Conservation (phyloP, 2,888 invertebrate species). For the Boloria euphrosyne region DNA sequence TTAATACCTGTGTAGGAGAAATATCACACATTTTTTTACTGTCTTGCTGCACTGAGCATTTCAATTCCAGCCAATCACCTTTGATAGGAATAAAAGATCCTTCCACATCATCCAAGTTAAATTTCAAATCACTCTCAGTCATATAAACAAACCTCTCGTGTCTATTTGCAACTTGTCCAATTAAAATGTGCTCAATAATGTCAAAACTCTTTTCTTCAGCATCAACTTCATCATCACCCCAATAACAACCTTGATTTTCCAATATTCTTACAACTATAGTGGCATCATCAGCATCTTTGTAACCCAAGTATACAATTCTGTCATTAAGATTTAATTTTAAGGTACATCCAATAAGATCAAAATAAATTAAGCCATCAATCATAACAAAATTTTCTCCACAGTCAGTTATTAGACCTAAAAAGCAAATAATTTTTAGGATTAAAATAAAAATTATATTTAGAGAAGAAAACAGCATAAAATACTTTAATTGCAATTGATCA, state of each 20-base stretch:
- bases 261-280: constrained; percentile 82
- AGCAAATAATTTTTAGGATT: too few relatives aligned
- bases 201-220: constrained; percentile 58
- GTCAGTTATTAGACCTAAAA: constrained; percentile 83
- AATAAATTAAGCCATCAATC: constrained; percentile 83
- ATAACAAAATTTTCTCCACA: constrained; percentile 71
- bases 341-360: constrained; percentile 65
- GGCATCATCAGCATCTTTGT: constrained; percentile 67
- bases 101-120: constrained; percentile 84
- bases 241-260: constrained; percentile 74
- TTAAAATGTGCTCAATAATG: constrained; percentile 63
- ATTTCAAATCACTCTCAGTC: constrained; percentile 79
- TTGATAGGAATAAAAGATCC: constrained; percentile 85
- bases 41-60: constrained; percentile 84
- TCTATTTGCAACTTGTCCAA: constrained; percentile 62
- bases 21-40: constrained; percentile 76
- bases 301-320: constrained; percentile 81
- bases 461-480: too few relatives aligned
- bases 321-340: constrained; percentile 74
- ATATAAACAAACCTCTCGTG: constrained; percentile 68
- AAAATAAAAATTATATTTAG: too few relatives aligned
- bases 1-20: constrained; percentile 62
- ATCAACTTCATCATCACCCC: constrained; percentile 68
- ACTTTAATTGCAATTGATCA: too few relatives aligned
- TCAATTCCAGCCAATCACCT: constrained; percentile 87